phyloP scores from a whole-genome alignment of 2,113 vertebrate genomes.

The Nicator chloris region DNA sequence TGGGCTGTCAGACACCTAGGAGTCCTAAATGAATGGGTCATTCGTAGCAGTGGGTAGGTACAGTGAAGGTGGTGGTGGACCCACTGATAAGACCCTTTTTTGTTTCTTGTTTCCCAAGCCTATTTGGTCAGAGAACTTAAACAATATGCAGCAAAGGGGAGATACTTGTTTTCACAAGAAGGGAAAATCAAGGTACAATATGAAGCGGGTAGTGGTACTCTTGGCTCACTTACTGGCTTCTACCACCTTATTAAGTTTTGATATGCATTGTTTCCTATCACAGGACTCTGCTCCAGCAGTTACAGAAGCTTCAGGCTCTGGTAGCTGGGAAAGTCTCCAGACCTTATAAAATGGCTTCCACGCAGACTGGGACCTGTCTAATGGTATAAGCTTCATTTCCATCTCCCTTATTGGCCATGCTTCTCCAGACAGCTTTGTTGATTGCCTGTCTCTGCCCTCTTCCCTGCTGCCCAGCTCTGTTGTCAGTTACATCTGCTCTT shows the following conservation, averaged over 20 bases:
- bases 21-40: not conserved
- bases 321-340: constrained; percentile 86
- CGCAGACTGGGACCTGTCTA: constrained; percentile 88
- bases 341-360: constrained; percentile 88
- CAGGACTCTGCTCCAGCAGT: constrained; percentile 88
- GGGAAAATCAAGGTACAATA: not conserved
- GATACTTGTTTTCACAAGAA: not conserved
- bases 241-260: not conserved
- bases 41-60: not conserved
- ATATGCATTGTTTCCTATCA: constrained; percentile 5
- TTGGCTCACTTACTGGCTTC: not conserved
- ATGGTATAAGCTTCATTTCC: constrained; percentile 74
- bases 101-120: not conserved
- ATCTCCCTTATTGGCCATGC: not conserved
- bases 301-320: constrained; percentile 87
- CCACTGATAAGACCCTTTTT: not conserved
- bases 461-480: not conserved
- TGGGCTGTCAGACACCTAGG: not conserved
- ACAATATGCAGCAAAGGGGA: not conserved
- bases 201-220: not conserved
- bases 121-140: not conserved
- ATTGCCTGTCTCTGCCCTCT: not conserved
- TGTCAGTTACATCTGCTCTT: not conserved
- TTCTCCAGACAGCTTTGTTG: not conserved
- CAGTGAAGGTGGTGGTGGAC: not conserved